phyloP scores from a whole-genome alignment of 2,888 invertebrate genomes.

The Druceiella hillmani region DNA sequence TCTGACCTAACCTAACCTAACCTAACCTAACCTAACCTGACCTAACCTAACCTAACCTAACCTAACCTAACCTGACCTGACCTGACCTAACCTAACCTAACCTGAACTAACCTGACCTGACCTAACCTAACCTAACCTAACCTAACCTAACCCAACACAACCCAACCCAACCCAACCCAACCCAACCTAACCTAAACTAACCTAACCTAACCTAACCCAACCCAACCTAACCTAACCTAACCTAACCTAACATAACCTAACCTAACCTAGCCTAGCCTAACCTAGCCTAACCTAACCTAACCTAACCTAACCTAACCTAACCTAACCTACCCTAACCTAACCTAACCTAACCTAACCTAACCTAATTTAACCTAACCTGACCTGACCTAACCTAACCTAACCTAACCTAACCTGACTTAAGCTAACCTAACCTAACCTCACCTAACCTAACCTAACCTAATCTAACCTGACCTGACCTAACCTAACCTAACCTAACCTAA shows the following conservation, averaged over 20 bases:
- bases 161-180: constrained; percentile 11
- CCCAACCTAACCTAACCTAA: constrained; percentile 7
- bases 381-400: no score
- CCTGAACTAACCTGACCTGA: constrained; percentile 9
- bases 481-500: no score
- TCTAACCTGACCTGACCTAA: no score
- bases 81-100: no score
- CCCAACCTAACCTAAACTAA: constrained; percentile 11
- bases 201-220: constrained; percentile 11
- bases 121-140: constrained; percentile 11
- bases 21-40: constrained; percentile 11
- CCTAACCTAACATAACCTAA: constrained; percentile 6
- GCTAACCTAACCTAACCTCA: no score
- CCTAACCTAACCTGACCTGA: no score
- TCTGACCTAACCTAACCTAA: constrained; percentile 17
- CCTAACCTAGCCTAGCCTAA: constrained; percentile 4
- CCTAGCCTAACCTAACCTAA: constrained; percentile 22
- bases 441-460: no score
- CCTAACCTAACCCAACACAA: constrained; percentile 12
- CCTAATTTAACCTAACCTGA: constrained; percentile 20
- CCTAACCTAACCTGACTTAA: no score
- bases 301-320: constrained; percentile 22
- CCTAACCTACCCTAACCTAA: constrained; percentile 20
- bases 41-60: constrained; percentile 3
- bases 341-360: constrained; percentile 22